A percentile compares a stretch with the other conserved stretches of the same genome.
phyloP scores from a whole-genome alignment of 1,140 invertebrate genomes.

The Tetramorium parvispinum region DNA sequence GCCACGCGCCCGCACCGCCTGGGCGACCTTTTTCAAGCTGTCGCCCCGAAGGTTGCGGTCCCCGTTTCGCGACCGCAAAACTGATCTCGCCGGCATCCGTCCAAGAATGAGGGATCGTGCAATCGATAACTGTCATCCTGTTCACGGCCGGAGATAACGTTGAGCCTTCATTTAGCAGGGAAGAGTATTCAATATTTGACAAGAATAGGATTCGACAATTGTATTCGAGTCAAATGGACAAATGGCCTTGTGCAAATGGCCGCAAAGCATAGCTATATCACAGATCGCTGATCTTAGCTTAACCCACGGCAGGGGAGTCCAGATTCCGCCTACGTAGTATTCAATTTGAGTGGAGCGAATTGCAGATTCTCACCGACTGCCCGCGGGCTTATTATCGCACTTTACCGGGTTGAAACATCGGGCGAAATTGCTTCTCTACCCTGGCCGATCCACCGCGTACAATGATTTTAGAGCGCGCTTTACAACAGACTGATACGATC shows the following conservation, averaged over 20 bases:
- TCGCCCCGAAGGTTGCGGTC: constrained; percentile 53
- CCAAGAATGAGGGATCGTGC: constrained; percentile 13
- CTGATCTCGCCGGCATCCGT: background rate
- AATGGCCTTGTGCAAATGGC: constrained; percentile 38
- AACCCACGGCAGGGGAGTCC: constrained; percentile 76
- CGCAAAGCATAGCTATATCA: constrained; percentile 80
- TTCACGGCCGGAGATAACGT: background rate
- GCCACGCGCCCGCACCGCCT: constrained; percentile 53
- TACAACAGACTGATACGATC: constrained; percentile 51
- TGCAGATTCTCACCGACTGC: constrained; percentile 83
- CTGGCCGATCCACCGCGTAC: constrained; percentile 57
- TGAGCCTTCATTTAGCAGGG: background rate
- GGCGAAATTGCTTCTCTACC: constrained; percentile 71
- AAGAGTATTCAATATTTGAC: background rate
- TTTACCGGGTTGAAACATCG: constrained; percentile 78
- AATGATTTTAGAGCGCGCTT: constrained; percentile 59
- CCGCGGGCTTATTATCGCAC: constrained; percentile 84
- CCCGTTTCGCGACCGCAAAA: constrained; percentile 46
- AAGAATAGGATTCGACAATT: constrained; percentile 45
- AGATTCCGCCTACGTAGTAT: constrained; percentile 83
- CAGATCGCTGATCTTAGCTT: constrained; percentile 84
- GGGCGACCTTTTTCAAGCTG: constrained; percentile 61
- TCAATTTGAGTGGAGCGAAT: constrained; percentile 84
- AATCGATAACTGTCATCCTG: constrained; percentile 15
- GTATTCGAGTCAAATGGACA: constrained; percentile 49